Evolutionary conservation across 2,888 invertebrate genomes (phyloP), one percentile per base, ranked within the genome.

Genomic region (Melikaiella ostensackeni): DNA sequence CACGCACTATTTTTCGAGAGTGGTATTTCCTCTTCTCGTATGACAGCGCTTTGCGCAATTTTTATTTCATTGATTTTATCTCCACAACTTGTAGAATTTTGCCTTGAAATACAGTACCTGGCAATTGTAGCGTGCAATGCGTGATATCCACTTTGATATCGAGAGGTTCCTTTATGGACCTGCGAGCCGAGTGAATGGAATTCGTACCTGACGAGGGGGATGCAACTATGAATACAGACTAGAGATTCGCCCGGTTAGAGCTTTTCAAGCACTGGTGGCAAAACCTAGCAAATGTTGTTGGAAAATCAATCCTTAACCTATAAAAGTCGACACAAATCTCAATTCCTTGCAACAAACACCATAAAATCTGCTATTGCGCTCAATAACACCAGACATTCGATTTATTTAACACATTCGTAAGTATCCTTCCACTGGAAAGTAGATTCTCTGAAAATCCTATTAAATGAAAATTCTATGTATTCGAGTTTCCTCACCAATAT

Each of bases 121-220:
- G 35, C 35, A 63, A 35, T 35, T 38, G 63, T 63, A 63, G 35
- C 63, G 35, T 63, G 33, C 35, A 35, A n/a, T 63, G 63, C 63
- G 35, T 35, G 35, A 63, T 63, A 63, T 63, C 11, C 63, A 33
- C 63, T 35, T 38, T 63, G 35, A 35, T 33, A 35, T 63, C 35
- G 33, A 62, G 62, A 62, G 62, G 19, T 19, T n/a, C 33, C 63
- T 63, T 63, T 63, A 63, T 63, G 63, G 63, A 38, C 35, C 33
- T 63, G 35, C 35, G 33, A 63, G 35, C 21, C n/a, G n/a, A 35
- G n/a, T 63, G 63, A 63, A 63, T 63, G n/a, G 35, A 63, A 63
- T 63, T 38, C 35, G 63, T 63, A 63, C 33, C 35, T 63, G 63
- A 11, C 35, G 35, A 63, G 27, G 16, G 62, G 27, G 59, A 24